These are phyloP conservation scores for Synodontis membranacea DNA, from an alignment of 2,113 vertebrate genomes.

Conservation along the genomic window DNA sequence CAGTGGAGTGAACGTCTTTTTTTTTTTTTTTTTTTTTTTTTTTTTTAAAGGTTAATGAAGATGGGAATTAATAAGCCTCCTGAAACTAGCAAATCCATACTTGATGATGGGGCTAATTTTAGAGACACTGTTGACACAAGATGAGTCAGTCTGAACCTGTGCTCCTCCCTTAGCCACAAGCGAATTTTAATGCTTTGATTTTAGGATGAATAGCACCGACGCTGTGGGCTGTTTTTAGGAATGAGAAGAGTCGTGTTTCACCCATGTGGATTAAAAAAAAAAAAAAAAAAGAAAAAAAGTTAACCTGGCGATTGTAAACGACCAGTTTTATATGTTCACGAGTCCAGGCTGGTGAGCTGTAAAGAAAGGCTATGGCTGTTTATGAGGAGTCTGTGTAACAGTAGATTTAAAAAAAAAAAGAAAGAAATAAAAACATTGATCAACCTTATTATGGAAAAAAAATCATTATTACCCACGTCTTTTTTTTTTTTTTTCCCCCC, in stretches of 20 bases:
- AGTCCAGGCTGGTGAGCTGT: not conserved
- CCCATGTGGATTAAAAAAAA: not conserved
- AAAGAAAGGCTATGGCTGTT: not conserved
- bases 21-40: not conserved
- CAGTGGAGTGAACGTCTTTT: not conserved
- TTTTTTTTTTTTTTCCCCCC: not conserved
- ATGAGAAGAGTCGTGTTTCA: not conserved
- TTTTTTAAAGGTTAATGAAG: not conserved
- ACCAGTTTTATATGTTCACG: not conserved
- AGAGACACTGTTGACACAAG: slow-evolving; percentile 22
- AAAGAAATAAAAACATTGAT: not conserved
- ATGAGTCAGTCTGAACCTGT: not conserved
- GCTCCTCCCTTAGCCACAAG: not conserved
- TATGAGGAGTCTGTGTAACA: not conserved
- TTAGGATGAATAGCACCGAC: not conserved
- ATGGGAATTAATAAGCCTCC: not conserved
- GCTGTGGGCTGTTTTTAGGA: not conserved
- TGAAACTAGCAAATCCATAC: not conserved
- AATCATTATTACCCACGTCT: not conserved
- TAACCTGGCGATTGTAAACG: not conserved
- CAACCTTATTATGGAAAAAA: not conserved
- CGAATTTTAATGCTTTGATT: slow-evolving; percentile 19
- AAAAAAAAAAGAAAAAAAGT: not conserved
- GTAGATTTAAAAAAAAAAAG: not conserved
- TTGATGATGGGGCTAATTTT: not conserved